These are phyloP conservation scores for Podarcis siculus DNA, from an alignment of 2,797 vertebrate genomes.

Conservation along the genomic window DNA sequence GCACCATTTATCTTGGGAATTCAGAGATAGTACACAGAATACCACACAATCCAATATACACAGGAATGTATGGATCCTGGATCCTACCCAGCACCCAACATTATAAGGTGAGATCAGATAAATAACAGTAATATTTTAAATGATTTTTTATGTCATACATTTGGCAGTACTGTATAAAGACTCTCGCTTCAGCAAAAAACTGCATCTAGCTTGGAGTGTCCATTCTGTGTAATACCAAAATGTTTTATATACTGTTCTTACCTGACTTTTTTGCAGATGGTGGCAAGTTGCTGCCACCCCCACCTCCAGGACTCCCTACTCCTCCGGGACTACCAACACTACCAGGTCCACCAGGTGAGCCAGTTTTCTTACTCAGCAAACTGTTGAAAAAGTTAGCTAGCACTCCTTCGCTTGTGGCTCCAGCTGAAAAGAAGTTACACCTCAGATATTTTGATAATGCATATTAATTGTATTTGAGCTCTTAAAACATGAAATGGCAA, in stretches of 20 bases:
- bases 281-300: conserved; percentile 82
- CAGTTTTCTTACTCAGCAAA: conserved; percentile 97
- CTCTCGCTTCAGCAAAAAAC: background rate
- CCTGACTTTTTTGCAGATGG: conserved; percentile 96
- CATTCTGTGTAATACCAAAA: background rate
- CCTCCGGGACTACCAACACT: conserved; percentile 80
- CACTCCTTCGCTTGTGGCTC: conserved; percentile 97
- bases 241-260: conserved; percentile 60
- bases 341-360: conserved; percentile 87
- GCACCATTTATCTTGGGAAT: background rate
- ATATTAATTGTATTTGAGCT: background rate
- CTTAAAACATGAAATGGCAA: background rate
- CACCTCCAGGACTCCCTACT: conserved; percentile 77
- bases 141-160: background rate
- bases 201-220: background rate
- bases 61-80: background rate
- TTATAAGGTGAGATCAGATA: background rate
- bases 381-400: conserved; percentile 99
- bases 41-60: background rate
- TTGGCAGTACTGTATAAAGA: too few species aligned
- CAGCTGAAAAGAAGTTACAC: conserved; percentile 74
- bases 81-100: background rate
- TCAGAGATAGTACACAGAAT: background rate
- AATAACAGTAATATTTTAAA: background rate
- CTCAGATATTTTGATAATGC: background rate